phyloP scores from a whole-genome alignment of 2,113 vertebrate genomes.

The Barnardius zonarius region DNA sequence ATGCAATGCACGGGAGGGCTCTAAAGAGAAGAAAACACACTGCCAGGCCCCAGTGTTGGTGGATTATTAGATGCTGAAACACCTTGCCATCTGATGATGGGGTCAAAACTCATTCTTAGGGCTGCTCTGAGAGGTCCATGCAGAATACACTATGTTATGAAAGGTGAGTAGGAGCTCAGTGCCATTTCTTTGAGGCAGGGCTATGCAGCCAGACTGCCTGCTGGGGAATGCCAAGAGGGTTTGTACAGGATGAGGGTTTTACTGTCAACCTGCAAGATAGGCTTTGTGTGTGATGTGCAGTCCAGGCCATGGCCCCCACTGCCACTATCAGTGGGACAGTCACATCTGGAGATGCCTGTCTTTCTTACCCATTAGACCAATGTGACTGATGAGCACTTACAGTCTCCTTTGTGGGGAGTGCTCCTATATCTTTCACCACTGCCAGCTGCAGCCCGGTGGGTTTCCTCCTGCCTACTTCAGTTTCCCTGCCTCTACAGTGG shows the following conservation, averaged over 20 bases:
- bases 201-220: neutral
- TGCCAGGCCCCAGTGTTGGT: neutral
- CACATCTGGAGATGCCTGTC: neutral
- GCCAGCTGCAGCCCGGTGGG: neutral
- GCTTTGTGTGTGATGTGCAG: neutral
- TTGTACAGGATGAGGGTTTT: neutral
- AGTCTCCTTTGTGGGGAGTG: neutral
- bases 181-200: neutral
- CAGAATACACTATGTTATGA: accelerated
- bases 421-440: neutral
- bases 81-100: neutral
- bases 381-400: neutral
- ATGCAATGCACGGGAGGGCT: neutral
- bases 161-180: neutral
- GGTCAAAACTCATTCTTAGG: neutral
- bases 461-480: neutral
- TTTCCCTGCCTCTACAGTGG: neutral
- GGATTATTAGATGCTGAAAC: neutral
- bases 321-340: neutral
- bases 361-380: neutral
- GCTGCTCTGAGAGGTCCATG: neutral
- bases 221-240: neutral
- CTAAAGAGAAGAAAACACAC: neutral
- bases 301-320: neutral
- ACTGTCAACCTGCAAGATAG: accelerated